Conservation (phyloP, 2,888 invertebrate genomes). For the Nemoura dubitans region DNA sequence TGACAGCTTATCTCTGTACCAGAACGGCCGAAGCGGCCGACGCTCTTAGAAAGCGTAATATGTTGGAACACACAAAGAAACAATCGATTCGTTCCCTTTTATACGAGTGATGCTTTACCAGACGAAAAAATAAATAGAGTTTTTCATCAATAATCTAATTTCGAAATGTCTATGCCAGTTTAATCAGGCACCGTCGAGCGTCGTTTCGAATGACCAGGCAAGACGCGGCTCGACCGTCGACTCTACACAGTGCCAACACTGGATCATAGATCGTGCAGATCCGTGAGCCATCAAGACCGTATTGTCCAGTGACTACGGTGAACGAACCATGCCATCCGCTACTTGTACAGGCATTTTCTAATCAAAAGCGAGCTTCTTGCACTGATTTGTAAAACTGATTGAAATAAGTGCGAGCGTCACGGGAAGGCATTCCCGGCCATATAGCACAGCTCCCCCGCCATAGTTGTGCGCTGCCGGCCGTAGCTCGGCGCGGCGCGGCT, state of each 20-base stretch:
- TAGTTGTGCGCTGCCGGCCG: not conserved
- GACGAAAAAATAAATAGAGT: not conserved
- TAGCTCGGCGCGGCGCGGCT: not conserved
- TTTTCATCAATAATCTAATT: not conserved
- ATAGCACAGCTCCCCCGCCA: not conserved
- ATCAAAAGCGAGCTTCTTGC: not conserved
- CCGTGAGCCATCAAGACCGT: not conserved
- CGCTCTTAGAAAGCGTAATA: not conserved
- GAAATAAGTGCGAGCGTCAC: not conserved
- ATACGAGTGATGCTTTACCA: not conserved
- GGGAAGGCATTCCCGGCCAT: not conserved
- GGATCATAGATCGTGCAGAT: not conserved
- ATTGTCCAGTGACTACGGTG: not conserved
- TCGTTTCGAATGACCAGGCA: not conserved
- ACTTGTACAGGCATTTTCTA: not conserved
- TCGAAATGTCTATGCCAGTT: conserved; percentile 4
- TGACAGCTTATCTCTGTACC: not conserved
- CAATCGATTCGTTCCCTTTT: not conserved
- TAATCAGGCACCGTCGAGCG: not conserved
- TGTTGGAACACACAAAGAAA: not conserved
- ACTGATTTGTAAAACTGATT: conserved; percentile 5
- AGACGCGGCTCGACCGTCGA: not conserved
- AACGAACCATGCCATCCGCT: not conserved
- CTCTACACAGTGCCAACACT: not conserved
- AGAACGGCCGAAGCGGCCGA: not conserved